These are phyloP conservation scores for Schrankia costaestrigalis DNA, from an alignment of 2,888 invertebrate species.

Conservation along the genomic window DNA sequence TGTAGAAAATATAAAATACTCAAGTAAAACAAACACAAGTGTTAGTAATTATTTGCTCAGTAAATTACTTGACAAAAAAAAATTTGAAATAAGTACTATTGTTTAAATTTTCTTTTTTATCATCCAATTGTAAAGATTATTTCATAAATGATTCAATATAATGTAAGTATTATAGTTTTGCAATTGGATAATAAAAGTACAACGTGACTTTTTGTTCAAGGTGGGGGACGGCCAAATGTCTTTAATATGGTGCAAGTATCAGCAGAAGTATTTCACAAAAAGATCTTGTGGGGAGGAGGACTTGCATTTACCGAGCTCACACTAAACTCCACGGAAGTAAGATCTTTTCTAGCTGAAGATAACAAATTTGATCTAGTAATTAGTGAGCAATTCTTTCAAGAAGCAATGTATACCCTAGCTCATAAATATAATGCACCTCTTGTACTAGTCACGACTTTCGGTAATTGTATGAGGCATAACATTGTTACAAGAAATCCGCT, in stretches of 20 bases:
- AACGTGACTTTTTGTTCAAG: slow-evolving; percentile 32
- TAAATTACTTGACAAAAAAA: too few species aligned
- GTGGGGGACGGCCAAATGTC: slow-evolving; percentile 58
- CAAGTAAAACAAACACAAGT: too few species aligned
- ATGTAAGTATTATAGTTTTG: background rate
- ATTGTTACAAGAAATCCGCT: slow-evolving; percentile 60
- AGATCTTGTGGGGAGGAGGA: slow-evolving; percentile 61
- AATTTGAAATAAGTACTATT: too few species aligned
- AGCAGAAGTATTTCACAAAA: slow-evolving; percentile 56
- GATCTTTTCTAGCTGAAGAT: slow-evolving; percentile 50
- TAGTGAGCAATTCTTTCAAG: slow-evolving; percentile 72
- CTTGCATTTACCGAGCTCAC: slow-evolving; percentile 55
- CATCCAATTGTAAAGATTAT: too few species aligned
- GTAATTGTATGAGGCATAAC: slow-evolving; percentile 69
- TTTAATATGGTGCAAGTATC: slow-evolving; percentile 60
- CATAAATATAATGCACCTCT: slow-evolving; percentile 70
- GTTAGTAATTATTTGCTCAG: too few species aligned
- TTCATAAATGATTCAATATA: too few species aligned
- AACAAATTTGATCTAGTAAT: slow-evolving; percentile 70
- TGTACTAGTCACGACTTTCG: slow-evolving; percentile 59
- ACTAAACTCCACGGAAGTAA: slow-evolving; percentile 54
- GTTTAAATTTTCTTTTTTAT: too few species aligned
- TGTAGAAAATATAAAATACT: too few species aligned
- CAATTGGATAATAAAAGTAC: background rate
- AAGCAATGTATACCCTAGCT: slow-evolving; percentile 64